Evolutionary conservation across 2,797 vertebrate species (phyloP), one percentile per base, ranked within the genome.

Genomic region (Simalia tracyae): DNA sequence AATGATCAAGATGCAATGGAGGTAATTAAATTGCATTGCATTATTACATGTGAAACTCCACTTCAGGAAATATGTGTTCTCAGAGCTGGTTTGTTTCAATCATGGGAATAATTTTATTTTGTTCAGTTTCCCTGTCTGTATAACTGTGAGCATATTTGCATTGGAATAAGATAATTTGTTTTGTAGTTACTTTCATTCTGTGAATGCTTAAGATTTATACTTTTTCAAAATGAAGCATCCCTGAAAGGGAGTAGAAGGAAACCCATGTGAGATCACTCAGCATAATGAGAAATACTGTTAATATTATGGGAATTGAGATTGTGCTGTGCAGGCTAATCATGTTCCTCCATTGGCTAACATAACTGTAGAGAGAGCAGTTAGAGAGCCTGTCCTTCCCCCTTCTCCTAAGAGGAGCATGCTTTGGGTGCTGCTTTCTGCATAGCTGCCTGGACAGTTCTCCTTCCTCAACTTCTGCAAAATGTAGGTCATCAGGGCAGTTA

Each of bases 1-100:
- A 99, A 99, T 56, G 99, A 99, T 97, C 99, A 99, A 97, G 99
- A 99, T 95, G 99, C 99, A 36, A 99, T 99, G 99, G 99, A 99
- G 98, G 99, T 99, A 95, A 96, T 90, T 90, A 61, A 60, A 81
- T 81, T 88, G 2, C 0, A 11, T 61, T 81, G 24, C 10, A 84
- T 3, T 66, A 2, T 94, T 85, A 89, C 42, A 86, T 68, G 24
- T 64, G 54, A 91, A 57, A 19, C 19, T 54, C 12, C 22, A 17
- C 22, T 72, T 36, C 46, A 60, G 14, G 19, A 19, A n/a, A 8
- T 5, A 42, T 81, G 36, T 10, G 1, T 54, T 5, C 50, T 72
- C 26, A 63, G 46, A 81, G n/a, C 31, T n/a, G 46, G 2, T 63
- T 72, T 31, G 8, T 61, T 81, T 19, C 22, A 72, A 11, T 36